phyloP scores from a whole-genome alignment of 2,113 vertebrate species.

The Acinonyx jubatus region DNA sequence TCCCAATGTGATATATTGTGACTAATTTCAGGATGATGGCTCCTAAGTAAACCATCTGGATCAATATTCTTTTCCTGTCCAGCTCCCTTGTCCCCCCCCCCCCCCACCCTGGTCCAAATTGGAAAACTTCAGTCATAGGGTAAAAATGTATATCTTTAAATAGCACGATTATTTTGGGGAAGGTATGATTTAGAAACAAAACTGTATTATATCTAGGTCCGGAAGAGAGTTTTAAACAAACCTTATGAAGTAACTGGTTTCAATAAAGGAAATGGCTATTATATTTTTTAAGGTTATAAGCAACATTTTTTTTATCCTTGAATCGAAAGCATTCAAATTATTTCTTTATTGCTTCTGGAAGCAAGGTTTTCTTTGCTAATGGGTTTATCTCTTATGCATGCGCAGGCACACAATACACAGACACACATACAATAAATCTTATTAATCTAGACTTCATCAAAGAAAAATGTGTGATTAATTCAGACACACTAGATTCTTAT shows the following conservation, averaged over 20 bases:
- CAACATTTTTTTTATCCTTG: not conserved
- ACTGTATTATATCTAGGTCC: not conserved
- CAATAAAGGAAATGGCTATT: slow-evolving; percentile 13
- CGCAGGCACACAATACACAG: not conserved
- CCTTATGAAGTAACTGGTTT: slow-evolving; percentile 27
- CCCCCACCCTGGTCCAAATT: not conserved
- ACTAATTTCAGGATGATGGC: slow-evolving; percentile 20
- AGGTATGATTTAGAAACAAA: slow-evolving; percentile 23
- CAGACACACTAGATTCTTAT: not conserved
- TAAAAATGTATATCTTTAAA: slow-evolving; percentile 43
- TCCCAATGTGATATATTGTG: not conserved
- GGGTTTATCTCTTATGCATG: not conserved
- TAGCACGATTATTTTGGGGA: slow-evolving; percentile 37
- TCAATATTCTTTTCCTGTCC: slow-evolving; percentile 1
- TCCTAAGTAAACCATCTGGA: not conserved
- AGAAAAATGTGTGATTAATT: slow-evolving; percentile 49
- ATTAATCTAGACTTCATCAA: not conserved
- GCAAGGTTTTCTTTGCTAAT: not conserved
- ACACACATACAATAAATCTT: not conserved
- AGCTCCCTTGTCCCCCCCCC: not conserved
- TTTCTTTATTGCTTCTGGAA: slow-evolving; percentile 4
- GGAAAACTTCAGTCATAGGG: not conserved
- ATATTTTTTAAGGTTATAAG: slow-evolving; percentile 1
- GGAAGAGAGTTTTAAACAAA: slow-evolving; percentile 19
- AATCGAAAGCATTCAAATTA: not conserved